Evolutionary conservation across 2,888 invertebrate species (phyloP), one percentile per base, ranked within the genome.

Genomic region (Drosophila kuntzei): DNA sequence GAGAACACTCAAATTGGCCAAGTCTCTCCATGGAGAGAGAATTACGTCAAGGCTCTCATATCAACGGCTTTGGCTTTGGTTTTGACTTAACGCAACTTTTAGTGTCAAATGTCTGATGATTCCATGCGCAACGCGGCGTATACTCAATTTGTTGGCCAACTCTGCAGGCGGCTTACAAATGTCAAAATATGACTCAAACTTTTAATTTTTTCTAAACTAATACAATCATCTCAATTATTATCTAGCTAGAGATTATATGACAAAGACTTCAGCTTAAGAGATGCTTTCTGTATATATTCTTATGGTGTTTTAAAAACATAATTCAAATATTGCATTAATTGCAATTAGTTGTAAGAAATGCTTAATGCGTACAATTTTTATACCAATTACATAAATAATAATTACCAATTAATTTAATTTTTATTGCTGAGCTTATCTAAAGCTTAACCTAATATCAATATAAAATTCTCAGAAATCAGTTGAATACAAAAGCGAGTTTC

Each of bases 81-180:
- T 14, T 27, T 22, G 20, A 46, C 34, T 39, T 27, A 14, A n/a
- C 14, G 32, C 36, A n/a, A 16, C 37, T 54, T 63, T 76, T 53
- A 76, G 76, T 76, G 36, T 18, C 39, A 47, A 43, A 46, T 39
- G 39, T 37, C 47, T 3, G 29, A 32, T 63, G 49, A 37, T 34
- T 34, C 34, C 41, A 39, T 11, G 34, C 59, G 29, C 62, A 61
- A 55, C 62, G 16, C 46, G 66, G 61, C 43, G 32, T 47, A 59
- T n/a, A 55, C 47, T 5, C 12, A 37, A 22, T 12, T 12, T 60
- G 18, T 53, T 50, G 71, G 11, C 51, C 32, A 41, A 36, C 22
- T 29, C 43, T 50, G 44, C 37, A 49, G 29, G 29, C 59, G 8
- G 14, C 18, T 47, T 9, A 22, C 4, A 49, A 49, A 49, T 58